A percentile compares a stretch with the other conserved stretches of the same genome.
These are phyloP conservation scores for Rhaphigaster nebulosa DNA, from an alignment of 2,888 invertebrate species.

Conservation along the genomic window DNA sequence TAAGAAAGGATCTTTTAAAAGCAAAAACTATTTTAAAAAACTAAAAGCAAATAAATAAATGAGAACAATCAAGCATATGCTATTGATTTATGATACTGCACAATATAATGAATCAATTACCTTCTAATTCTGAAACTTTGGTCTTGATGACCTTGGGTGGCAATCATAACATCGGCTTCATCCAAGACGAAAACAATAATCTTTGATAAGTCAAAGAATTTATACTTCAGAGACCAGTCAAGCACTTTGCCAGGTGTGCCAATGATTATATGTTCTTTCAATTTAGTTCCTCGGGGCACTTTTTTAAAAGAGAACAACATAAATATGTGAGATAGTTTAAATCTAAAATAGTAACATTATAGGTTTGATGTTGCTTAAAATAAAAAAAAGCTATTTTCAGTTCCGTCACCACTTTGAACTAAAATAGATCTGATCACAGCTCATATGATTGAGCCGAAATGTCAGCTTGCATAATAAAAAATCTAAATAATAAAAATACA, in stretches of 20 bases:
- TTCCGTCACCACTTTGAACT: no score
- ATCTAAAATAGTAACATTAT: not conserved
- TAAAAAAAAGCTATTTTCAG: no score
- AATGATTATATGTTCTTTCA: slow-evolving; percentile 92
- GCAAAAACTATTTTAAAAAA: no score
- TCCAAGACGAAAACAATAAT: slow-evolving; percentile 97
- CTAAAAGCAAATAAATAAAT: no score
- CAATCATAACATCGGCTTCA: slow-evolving; percentile 99
- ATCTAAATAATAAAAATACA: no score
- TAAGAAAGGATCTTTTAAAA: no score
- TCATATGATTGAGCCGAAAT: no score
- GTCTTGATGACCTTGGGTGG: slow-evolving; percentile 97
- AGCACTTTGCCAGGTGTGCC: slow-evolving; percentile 98
- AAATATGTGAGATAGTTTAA: not conserved
- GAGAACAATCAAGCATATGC: not conserved
- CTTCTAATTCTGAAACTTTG: slow-evolving; percentile 96
- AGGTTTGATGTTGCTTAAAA: not conserved
- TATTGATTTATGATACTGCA: not conserved
- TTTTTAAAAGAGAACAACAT: slow-evolving; percentile 67
- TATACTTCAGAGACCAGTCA: slow-evolving; percentile 92
- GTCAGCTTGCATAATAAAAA: no score
- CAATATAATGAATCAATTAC: slow-evolving; percentile 69
- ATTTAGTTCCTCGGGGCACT: slow-evolving; percentile 80
- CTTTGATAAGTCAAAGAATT: slow-evolving; percentile 87
- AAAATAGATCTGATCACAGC: no score